phyloP scores from a whole-genome alignment of 2,888 invertebrate genomes.

The Antheraea yamamai region DNA sequence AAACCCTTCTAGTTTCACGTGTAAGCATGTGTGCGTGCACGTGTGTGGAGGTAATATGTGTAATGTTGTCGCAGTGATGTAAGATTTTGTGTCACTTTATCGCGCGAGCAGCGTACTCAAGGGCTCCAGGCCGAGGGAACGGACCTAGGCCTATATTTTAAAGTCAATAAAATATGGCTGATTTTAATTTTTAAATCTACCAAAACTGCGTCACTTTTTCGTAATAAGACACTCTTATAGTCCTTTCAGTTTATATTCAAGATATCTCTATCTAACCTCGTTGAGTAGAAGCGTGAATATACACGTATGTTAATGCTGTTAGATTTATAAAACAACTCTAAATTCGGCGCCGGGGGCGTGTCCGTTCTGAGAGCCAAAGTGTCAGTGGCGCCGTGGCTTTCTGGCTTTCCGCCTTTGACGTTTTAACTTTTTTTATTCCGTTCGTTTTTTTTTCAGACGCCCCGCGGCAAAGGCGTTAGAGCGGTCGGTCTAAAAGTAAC shows the following conservation, averaged over 20 bases:
- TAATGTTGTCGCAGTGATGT: no score
- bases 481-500: constrained; percentile 31
- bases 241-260: neutral
- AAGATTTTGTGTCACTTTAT: no score
- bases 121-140: no score
- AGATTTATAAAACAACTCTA: constrained; percentile 22
- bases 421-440: constrained; percentile 51
- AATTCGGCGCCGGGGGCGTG: constrained; percentile 68
- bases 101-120: no score
- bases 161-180: no score
- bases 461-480: constrained; percentile 62
- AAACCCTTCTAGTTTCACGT: no score
- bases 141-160: no score
- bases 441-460: constrained; percentile 48
- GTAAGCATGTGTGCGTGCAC: no score
- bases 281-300: neutral
- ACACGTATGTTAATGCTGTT: constrained; percentile 12
- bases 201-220: no score
- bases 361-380: constrained; percentile 47
- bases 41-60: no score
- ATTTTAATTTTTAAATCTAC: no score
- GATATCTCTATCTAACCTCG: neutral
- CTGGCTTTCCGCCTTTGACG: constrained; percentile 61
- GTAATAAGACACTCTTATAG: no score
- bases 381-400: constrained; percentile 66